Base-by-base conservation (phyloP, 2,113 vertebrate species). In the Heterotis niloticus region DNA sequence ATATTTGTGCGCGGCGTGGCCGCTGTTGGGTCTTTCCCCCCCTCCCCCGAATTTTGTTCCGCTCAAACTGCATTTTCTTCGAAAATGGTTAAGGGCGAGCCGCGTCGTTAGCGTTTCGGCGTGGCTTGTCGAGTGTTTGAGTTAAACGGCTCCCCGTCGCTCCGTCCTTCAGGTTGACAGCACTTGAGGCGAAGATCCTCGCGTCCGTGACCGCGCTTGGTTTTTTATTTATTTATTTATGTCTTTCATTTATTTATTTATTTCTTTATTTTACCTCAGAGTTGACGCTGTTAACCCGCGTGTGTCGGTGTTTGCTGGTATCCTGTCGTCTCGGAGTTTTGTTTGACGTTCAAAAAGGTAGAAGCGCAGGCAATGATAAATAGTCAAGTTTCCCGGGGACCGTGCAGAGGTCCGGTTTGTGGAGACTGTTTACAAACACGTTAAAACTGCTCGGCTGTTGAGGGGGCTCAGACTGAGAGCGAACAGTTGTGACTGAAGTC, bases 141-240 rank as follows among this genome's bases (percentile, higher is more conserved):
- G 18, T 64, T 76, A 64, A 75, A 75, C 34, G 34, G 34, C 34
- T 72, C 70, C 16, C 11, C 64, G 64, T 82, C 73, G 79, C 65
- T 65, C n/a, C 80, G 82, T 77, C 79, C 81, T 81, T 81, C 81
- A 78, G 74, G 57, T 75, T 79, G 79, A 83, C 78, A 82, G 60
- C 84, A 81, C 68, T 83, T 83, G 3, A 44, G 34, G 2, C 34
- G 7, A 44, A 44, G 7, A 44, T n/a, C n/a, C n/a, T n/a, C n/a
- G n/a, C 34, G 34, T 44, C 34, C 34, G 34, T 44, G 7, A 44
- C 34, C 34, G 34, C 34, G 34, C 7, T 44, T 44, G n/a, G n/a
- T n/a, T n/a, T n/a, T n/a, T n/a, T n/a, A n/a, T n/a, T n/a, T n/a
- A n/a, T n/a, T n/a, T n/a, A n/a, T n/a, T n/a, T n/a, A n/a, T n/a